Evolutionary conservation across 1,140 invertebrate genomes (phyloP).

Genomic region (Heterodera carotae): DNA sequence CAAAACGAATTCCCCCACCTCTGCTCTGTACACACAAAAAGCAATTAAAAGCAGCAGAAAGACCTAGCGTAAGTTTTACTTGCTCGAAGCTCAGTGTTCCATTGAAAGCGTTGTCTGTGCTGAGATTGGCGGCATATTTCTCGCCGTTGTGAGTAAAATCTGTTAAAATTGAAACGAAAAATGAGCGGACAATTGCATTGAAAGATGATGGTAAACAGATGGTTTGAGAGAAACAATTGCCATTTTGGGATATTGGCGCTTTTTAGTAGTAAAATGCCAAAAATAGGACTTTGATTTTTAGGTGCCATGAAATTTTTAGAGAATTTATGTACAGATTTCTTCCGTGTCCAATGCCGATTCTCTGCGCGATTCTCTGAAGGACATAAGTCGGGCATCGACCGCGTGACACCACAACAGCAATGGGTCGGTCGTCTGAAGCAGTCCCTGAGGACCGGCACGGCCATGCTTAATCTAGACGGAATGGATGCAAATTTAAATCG

Average conservation of each 20-base stretch:
- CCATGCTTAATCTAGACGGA: conserved; percentile 25
- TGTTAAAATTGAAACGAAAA: neutral
- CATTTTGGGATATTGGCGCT: too few relatives aligned
- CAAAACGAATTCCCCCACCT: too few relatives aligned
- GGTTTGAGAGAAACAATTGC: too few relatives aligned
- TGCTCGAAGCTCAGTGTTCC: conserved; percentile 15
- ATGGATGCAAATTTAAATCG: too few relatives aligned
- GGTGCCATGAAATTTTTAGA: neutral
- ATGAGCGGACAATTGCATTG: neutral
- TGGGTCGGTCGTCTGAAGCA: conserved; percentile 15
- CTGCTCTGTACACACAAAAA: too few relatives aligned
- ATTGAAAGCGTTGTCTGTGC: conserved; percentile 14
- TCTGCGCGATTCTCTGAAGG: neutral
- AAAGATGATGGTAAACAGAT: too few relatives aligned
- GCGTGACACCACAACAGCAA: conserved; percentile 36
- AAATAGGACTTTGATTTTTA: too few relatives aligned
- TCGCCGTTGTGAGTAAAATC: conserved; percentile 27
- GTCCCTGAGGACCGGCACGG: conserved; percentile 20
- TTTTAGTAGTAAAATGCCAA: too few relatives aligned
- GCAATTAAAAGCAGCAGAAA: neutral
- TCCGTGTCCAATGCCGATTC: conserved; percentile 12
- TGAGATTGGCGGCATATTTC: conserved; percentile 23
- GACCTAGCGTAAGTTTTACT: neutral
- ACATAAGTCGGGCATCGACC: conserved; percentile 19
- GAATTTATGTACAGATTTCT: conserved; percentile 24